Evolutionary conservation across 2,888 invertebrate genomes (phyloP).

Genomic region (Lissocephala sabroskyi): DNA sequence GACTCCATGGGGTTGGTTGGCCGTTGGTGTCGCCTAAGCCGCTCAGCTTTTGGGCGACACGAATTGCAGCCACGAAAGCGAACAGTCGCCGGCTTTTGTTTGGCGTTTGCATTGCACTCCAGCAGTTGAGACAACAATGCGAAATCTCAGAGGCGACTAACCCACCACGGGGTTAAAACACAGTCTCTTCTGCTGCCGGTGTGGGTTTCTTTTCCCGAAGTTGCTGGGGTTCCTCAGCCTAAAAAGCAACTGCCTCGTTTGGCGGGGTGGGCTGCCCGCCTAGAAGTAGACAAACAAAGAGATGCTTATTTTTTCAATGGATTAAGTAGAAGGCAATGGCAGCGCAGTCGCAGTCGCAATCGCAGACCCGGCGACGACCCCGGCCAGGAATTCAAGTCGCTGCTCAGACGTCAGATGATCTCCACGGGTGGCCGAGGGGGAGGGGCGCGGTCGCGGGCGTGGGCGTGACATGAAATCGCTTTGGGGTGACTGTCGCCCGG

Average conservation of each 20-base stretch:
- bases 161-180: constrained; percentile 16
- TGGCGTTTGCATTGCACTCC: constrained; percentile 58
- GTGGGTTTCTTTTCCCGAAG: too few species aligned
- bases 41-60: constrained; percentile 5
- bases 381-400: too few species aligned
- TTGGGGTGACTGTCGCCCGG: constrained; percentile 8
- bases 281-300: constrained; percentile 51
- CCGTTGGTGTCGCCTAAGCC: neutral
- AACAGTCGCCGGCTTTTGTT: constrained; percentile 32
- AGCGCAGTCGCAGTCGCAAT: neutral
- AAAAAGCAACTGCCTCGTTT: constrained; percentile 24
- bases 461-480: constrained; percentile 1
- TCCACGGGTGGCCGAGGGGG: neutral
- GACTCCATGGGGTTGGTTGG: constrained; percentile 4
- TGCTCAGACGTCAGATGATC: neutral
- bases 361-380: neutral
- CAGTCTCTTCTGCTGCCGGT: too few species aligned
- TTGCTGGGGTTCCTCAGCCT: too few species aligned
- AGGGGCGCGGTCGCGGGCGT: neutral
- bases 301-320: constrained; percentile 66
- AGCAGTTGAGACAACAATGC: constrained; percentile 49
- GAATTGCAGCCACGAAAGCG: constrained; percentile 15
- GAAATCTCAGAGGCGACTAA: constrained; percentile 3
- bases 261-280: constrained; percentile 22
- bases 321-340: constrained; percentile 41